Evolutionary conservation across 2,113 vertebrate species (phyloP).

Genomic region (Bolborhynchus lineola): DNA sequence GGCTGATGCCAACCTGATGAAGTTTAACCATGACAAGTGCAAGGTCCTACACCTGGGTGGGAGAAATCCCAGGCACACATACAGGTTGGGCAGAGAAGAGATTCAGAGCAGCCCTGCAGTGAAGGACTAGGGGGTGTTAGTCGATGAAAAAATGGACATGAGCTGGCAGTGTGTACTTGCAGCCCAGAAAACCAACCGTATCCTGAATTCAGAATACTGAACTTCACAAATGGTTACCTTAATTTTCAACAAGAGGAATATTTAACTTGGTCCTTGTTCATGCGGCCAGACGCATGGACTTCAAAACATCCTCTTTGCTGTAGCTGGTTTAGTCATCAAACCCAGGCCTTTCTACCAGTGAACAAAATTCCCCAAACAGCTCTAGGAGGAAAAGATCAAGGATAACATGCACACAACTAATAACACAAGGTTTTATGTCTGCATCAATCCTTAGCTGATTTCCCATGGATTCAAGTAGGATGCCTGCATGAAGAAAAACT

Average conservation of each 20-base stretch:
- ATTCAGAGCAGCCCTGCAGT: too few relatives aligned
- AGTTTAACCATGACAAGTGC: too few relatives aligned
- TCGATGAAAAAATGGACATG: too few relatives aligned
- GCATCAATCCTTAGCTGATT: background rate
- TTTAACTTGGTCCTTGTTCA: conserved; percentile 76
- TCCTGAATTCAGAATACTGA: too few relatives aligned
- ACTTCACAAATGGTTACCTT: background rate
- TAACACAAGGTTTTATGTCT: accelerated
- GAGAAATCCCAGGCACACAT: too few relatives aligned
- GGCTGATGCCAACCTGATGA: too few relatives aligned
- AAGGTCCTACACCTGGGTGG: too few relatives aligned
- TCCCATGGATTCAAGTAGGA: background rate
- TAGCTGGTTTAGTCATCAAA: conserved; percentile 79
- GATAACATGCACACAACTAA: background rate
- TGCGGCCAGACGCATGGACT: conserved; percentile 74
- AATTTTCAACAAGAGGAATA: background rate
- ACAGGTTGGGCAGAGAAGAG: too few relatives aligned
- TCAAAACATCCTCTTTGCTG: background rate
- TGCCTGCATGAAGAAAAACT: background rate
- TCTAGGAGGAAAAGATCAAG: conserved; percentile 64
- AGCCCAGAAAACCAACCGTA: too few relatives aligned
- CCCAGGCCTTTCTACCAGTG: conserved; percentile 87
- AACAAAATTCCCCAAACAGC: conserved; percentile 83
- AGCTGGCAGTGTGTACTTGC: too few relatives aligned
- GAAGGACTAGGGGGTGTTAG: too few relatives aligned